These are phyloP conservation scores for Laticauda colubrina DNA, from an alignment of 2,113 vertebrate species.

Conservation along the genomic window DNA sequence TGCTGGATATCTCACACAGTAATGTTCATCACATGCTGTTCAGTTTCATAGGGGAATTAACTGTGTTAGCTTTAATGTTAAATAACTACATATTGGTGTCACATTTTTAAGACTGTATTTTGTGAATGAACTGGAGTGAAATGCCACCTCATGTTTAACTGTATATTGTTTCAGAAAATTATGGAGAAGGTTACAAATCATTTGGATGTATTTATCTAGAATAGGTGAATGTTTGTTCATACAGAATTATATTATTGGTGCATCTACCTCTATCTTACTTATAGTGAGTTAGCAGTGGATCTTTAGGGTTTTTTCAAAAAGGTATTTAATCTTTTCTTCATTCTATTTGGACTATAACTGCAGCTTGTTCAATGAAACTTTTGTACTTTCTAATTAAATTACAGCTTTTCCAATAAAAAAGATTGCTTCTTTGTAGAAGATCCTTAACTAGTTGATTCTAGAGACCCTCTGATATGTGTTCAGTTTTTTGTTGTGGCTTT, in stretches of 20 bases:
- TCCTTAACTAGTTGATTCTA: neutral
- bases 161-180: neutral
- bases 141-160: slow-evolving; percentile 2
- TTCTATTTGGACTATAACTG: neutral
- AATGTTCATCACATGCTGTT: neutral
- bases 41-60: neutral
- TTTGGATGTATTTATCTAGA: slow-evolving; percentile 14
- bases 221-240: neutral
- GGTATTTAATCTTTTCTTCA: neutral
- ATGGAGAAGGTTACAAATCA: slow-evolving; percentile 15
- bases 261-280: neutral
- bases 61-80: rapidly evolving
- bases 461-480: neutral
- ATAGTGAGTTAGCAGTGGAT: neutral
- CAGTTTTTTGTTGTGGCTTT: neutral
- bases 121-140: slow-evolving; percentile 10
- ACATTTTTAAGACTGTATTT: neutral
- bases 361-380: neutral
- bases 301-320: neutral
- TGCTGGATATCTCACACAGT: neutral
- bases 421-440: neutral
- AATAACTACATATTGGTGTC: rapidly evolving
- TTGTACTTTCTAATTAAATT: neutral
- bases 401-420: neutral
- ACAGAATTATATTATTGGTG: too few relatives aligned